phyloP scores from a whole-genome alignment of 2,888 invertebrate genomes.

The Lepetodrilus schrolli region DNA sequence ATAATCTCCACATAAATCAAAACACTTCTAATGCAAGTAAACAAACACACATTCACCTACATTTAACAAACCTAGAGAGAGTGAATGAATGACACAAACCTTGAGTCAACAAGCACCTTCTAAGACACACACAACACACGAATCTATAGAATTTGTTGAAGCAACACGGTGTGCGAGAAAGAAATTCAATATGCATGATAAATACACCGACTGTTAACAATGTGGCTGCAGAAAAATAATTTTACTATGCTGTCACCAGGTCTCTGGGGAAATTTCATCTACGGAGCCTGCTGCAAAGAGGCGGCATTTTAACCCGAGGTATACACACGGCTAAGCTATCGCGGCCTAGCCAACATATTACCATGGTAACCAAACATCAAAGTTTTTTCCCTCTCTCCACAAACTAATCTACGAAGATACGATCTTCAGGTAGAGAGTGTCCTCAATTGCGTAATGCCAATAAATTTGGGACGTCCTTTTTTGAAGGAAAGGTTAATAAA shows the following conservation, averaged over 20 bases:
- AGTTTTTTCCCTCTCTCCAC: no score
- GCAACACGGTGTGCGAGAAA: no score
- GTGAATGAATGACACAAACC: no score
- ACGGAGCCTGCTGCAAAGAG: slow-evolving; percentile 13
- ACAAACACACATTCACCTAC: no score
- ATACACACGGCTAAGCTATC: slow-evolving; percentile 2
- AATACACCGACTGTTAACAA: slow-evolving; percentile 18
- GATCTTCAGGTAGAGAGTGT: background rate
- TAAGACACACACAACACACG: no score
- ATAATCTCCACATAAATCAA: no score
- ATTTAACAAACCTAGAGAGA: no score
- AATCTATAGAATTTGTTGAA: no score
- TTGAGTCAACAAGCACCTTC: no score
- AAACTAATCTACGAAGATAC: background rate
- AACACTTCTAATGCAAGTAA: no score
- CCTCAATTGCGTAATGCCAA: background rate
- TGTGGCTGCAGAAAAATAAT: slow-evolving; percentile 7
- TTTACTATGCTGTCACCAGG: slow-evolving; percentile 4
- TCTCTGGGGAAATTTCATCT: slow-evolving; percentile 17
- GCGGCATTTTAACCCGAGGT: slow-evolving; percentile 20
- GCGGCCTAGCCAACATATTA: background rate
- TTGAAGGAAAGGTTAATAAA: slow-evolving; percentile 43
- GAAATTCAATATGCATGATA: slow-evolving; percentile 16
- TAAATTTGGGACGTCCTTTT: background rate
- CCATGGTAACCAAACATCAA: slow-evolving; percentile 25